Conservation (phyloP, 92 coral and sea anemone genomes). For the Heliopora coerulea region DNA sequence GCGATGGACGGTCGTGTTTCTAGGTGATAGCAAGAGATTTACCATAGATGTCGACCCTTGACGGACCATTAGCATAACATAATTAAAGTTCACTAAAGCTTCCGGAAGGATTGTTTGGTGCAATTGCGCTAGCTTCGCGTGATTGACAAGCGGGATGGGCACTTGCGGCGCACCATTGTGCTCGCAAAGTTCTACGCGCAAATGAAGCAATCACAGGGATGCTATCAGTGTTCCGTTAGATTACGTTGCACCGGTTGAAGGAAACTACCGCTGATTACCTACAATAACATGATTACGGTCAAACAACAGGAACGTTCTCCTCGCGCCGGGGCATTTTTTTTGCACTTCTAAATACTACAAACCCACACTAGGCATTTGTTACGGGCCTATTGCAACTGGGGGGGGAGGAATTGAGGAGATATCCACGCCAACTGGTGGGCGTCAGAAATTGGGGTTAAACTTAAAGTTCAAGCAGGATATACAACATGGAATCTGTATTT, state of each 20-base stretch:
- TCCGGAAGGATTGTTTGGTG: slow-evolving; percentile 14
- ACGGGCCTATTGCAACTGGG: too few relatives aligned
- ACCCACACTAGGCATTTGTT: neutral
- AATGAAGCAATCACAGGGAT: neutral
- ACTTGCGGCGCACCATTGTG: slow-evolving; percentile 7
- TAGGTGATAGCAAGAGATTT: neutral
- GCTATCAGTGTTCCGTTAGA: neutral
- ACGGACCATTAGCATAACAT: slow-evolving; percentile 17
- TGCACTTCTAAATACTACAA: neutral
- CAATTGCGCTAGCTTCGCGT: neutral
- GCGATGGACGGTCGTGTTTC: neutral
- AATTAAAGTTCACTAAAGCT: slow-evolving; percentile 13
- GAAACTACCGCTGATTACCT: neutral
- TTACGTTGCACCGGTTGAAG: neutral
- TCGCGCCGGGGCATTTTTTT: neutral
- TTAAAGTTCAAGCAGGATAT: too few relatives aligned
- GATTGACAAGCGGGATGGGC: neutral
- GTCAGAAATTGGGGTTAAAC: too few relatives aligned
- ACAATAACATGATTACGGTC: slow-evolving; percentile 11
- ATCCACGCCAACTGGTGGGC: too few relatives aligned
- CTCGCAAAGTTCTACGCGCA: neutral
- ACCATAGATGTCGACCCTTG: neutral
- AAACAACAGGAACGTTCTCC: neutral
- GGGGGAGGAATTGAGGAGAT: neutral
- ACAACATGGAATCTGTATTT: too few relatives aligned